Evolutionary conservation across 1,140 invertebrate genomes (phyloP).

Genomic region (Zaprionus inermis): DNA sequence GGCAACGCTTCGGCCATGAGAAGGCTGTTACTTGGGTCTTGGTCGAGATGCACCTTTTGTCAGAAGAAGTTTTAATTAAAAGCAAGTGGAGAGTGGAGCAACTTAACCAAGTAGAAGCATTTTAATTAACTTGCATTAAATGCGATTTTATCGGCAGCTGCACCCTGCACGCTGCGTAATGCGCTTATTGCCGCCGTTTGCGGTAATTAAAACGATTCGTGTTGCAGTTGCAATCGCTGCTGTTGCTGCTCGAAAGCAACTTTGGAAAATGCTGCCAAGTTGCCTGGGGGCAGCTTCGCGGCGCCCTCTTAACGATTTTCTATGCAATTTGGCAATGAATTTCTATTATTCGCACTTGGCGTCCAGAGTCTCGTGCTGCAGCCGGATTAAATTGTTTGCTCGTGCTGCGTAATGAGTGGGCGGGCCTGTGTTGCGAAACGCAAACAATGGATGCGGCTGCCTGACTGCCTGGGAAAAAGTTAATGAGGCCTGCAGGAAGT

Average conservation of each 20-base stretch:
- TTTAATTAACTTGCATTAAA: constrained; percentile 78
- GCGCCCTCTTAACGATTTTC: constrained; percentile 67
- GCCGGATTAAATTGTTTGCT: constrained; percentile 58
- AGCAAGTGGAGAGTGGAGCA: constrained; percentile 14
- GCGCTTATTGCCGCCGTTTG: constrained; percentile 69
- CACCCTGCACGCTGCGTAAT: constrained; percentile 58
- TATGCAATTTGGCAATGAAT: constrained; percentile 81
- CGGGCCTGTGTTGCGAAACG: constrained; percentile 42
- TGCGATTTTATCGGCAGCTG: constrained; percentile 74
- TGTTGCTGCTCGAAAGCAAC: constrained; percentile 40
- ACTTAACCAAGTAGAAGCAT: constrained; percentile 49
- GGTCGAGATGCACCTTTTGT: constrained; percentile 47
- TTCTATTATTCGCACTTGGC: constrained; percentile 71
- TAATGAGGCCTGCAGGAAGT: constrained; percentile 73
- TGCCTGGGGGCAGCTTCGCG: constrained; percentile 55
- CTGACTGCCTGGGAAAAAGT: constrained; percentile 61
- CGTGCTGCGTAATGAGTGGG: constrained; percentile 45
- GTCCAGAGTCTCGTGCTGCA: constrained; percentile 21
- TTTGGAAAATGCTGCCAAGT: constrained; percentile 53
- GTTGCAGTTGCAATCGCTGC: constrained; percentile 1
- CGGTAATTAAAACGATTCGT: constrained; percentile 74
- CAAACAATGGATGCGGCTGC: constrained; percentile 55
- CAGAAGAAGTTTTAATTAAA: constrained; percentile 74
- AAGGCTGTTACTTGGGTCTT: neutral
- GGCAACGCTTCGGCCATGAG: constrained; percentile 84